A percentile compares a stretch with the other conserved stretches of the same genome.
These are phyloP conservation scores for Acanthosepion pharaonis DNA, from an alignment of 2,888 invertebrate genomes.

Conservation along the genomic window DNA sequence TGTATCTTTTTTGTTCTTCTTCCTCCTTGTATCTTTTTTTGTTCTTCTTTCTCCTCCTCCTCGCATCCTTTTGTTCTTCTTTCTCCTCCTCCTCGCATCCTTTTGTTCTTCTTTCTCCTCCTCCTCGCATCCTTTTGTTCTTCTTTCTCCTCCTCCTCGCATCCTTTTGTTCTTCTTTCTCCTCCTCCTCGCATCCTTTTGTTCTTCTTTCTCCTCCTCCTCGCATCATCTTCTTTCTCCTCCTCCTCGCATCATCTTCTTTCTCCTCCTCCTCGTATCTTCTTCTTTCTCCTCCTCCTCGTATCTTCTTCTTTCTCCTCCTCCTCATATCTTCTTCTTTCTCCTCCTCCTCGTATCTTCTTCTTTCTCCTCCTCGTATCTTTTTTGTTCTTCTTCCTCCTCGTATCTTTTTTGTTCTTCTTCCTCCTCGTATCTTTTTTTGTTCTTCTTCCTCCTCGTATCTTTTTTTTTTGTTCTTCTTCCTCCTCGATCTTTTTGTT, in stretches of 20 bases:
- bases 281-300: neutral
- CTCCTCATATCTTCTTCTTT: neutral
- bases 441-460: neutral
- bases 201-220: too few species aligned
- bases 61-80: neutral
- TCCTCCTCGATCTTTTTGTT: too few species aligned
- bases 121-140: too few species aligned
- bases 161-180: neutral
- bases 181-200: accelerated
- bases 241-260: neutral
- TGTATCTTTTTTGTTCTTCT: accelerated
- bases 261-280: neutral
- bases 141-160: neutral
- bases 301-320: neutral
- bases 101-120: too few species aligned
- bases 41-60: neutral
- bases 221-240: accelerated
- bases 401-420: too few species aligned
- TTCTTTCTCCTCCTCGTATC: neutral
- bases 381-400: neutral
- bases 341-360: accelerated
- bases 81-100: too few species aligned
- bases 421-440: too few species aligned
- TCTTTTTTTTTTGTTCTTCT: neutral
- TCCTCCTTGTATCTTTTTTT: too few species aligned